Base-by-base conservation (phyloP, 2,113 vertebrate genomes). In the Ancistrus triradiatus region DNA sequence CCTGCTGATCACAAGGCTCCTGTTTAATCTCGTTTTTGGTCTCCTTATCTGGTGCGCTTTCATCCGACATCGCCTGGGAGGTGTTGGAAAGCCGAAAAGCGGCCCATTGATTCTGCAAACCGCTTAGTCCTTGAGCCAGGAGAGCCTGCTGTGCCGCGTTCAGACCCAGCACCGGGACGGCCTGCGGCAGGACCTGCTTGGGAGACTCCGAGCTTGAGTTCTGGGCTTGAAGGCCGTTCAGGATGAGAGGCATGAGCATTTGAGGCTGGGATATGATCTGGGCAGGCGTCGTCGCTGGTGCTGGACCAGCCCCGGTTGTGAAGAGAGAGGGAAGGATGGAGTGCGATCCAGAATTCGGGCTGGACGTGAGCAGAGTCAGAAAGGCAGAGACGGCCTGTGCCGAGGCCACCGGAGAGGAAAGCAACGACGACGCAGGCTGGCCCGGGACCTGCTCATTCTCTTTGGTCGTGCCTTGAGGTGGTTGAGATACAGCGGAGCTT, bases 311-410 rank as follows among this genome's bases (percentile, higher is more conserved):
- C 59, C 82, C 74, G 2, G 82, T 67, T 17, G 85, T 71, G 25
- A 85, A 85, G 6, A 89, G 68, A 24, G 86, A 86, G 14, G 85
- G 85, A 22, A 85, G 74, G 22, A 86, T 75, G 31, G 88, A 79
- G 69, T 88, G 84, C 0, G 84, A 75, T 33, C 86, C 69, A 21
- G 83, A 75, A 64, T 71, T 84, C 17, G 86, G 84, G 63, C 76
- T 82, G 15, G 88, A 88, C 14, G 88, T 88, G 57, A 89, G 81
- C 18, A 89, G 87, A 77, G 88, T 87, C 48, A 90, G 86, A 65
- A 90, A 89, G 70, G 87, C 86, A 4, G 87, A 89, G 53, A 88
- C 84, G 0, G 88, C 84, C 70, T 87, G 88, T 59, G 85, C 83
- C 1, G 85, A 90, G 61, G 86, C 81, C 74, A 89, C 84, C 2